phyloP scores from a whole-genome alignment of 2,888 invertebrate species.

The Diaprepes abbreviatus region DNA sequence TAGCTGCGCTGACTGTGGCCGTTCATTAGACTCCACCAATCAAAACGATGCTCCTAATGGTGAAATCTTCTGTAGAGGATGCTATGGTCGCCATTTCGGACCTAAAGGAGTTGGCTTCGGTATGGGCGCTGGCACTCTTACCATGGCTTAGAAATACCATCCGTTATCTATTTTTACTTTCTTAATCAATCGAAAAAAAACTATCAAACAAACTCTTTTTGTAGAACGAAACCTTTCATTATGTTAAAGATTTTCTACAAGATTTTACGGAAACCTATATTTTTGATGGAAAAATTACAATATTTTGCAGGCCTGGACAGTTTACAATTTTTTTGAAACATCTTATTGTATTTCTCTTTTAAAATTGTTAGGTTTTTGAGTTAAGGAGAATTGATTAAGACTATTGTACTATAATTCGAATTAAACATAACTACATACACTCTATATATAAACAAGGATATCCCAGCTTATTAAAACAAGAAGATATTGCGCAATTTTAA shows the following conservation, averaged over 20 bases:
- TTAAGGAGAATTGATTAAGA: conserved; percentile 54
- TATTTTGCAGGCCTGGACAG: conserved; percentile 21
- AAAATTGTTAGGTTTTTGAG: background rate
- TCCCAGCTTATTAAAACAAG: conserved; percentile 45
- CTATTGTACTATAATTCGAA: conserved; percentile 46
- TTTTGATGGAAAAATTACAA: background rate
- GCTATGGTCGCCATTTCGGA: conserved; percentile 89
- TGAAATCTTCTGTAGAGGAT: conserved; percentile 93
- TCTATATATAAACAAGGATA: conserved; percentile 44
- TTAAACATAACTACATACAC: conserved; percentile 29
- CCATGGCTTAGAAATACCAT: conserved; percentile 79
- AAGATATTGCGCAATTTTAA: conserved; percentile 42
- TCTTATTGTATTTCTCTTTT: conserved; percentile 2
- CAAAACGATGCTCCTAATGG: conserved; percentile 93
- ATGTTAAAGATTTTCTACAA: background rate
- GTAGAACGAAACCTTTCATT: too few relatives aligned
- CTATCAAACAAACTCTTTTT: too few relatives aligned
- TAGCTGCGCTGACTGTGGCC: conserved; percentile 89
- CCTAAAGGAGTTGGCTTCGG: conserved; percentile 93
- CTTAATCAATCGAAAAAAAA: conserved; percentile 53
- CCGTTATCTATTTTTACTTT: conserved; percentile 41
- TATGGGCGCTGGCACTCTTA: conserved; percentile 90
- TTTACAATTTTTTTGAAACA: conserved; percentile 21
- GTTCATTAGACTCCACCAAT: conserved; percentile 90
- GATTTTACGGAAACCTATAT: background rate